Evolutionary conservation across 2,113 vertebrate genomes (phyloP), one percentile per base, ranked within the genome.

Genomic region (Hemiprocne comata): DNA sequence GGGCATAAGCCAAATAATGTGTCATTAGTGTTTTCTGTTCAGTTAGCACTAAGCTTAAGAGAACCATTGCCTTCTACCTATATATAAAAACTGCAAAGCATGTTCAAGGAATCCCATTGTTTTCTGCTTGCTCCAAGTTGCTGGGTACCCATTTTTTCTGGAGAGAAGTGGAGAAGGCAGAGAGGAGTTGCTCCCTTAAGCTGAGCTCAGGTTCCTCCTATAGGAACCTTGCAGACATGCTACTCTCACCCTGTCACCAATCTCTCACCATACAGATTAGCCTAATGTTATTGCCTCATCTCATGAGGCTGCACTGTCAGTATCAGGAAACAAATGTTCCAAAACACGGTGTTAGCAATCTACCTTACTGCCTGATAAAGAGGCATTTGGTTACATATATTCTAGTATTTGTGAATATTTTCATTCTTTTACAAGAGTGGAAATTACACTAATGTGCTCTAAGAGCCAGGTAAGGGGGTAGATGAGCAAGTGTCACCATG

Each of bases 211-310:
- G n/a, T 21, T 55, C 38, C 38, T 26, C 42, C 70, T 78, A 3
- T 3, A 42, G 34, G 36, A 83, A 55, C 20, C 18, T 44, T 16
- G 6, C 1, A 87, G 57, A 7, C 36, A 48, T 0, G 1, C 17
- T 48, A 4, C 29, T 55, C 42, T 80, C 1, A 1, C 48, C 36
- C 9, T 0, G 2, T 28, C 11, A 73, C 40, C 79, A 75, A 79
- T 29, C 44, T 48, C 50, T 66, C 7, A 1, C 36, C 58, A 14
- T 8, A 25, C 9, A 73, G 38, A 70, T 48, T 13, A 74, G 31
- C 0, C 1, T 46, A 34, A 82, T 5, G 34, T 31, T 89, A 65
- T 54, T 83, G 62, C 36, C 55, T 80, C 33, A 75, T 55, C 66
- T 88, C 40, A 42, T 20, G 25, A 77, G 51, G 42, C 65, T 66